These are phyloP conservation scores for Lophotriccus pileatus DNA, from an alignment of 2,797 vertebrate species.

Conservation along the genomic window DNA sequence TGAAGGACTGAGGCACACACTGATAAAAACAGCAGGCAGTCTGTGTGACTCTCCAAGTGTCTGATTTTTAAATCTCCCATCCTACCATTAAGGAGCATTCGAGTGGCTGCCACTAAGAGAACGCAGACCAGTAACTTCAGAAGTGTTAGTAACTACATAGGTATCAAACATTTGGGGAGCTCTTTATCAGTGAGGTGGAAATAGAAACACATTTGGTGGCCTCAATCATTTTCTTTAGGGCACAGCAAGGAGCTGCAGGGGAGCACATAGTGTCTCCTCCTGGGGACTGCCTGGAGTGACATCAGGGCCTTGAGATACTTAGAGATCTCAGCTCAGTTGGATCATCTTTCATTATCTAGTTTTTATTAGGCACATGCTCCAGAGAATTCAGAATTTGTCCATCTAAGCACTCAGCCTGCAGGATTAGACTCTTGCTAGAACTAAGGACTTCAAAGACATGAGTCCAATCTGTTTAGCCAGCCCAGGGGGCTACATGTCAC, in stretches of 20 bases:
- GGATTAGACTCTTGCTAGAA: neutral
- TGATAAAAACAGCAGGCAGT: neutral
- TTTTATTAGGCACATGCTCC: conserved; percentile 25
- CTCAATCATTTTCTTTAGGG: conserved; percentile 70
- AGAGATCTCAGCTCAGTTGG: conserved; percentile 16
- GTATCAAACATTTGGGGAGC: conserved; percentile 63
- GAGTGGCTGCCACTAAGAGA: conserved; percentile 18
- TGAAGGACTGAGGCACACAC: neutral
- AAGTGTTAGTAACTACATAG: conserved; percentile 64
- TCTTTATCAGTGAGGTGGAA: conserved; percentile 64
- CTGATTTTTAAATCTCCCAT: conserved; percentile 25
- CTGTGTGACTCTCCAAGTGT: neutral
- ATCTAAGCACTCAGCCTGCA: neutral
- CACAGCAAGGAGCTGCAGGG: conserved; percentile 37
- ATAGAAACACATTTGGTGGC: conserved; percentile 75
- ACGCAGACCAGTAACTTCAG: conserved; percentile 57
- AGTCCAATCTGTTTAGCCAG: neutral
- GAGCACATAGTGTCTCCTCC: conserved; percentile 48
- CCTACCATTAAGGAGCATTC: conserved; percentile 7
- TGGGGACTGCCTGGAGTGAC: conserved; percentile 37
- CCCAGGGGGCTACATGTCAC: neutral
- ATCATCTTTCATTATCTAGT: conserved; percentile 58
- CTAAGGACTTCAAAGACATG: neutral
- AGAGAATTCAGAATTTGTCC: conserved; percentile 6
- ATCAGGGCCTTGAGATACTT: conserved; percentile 35